A percentile compares a stretch with the other conserved stretches of the same genome.
Evolutionary conservation across 2,888 invertebrate species (phyloP).

Genomic region (Lasioglossum villosulum): DNA sequence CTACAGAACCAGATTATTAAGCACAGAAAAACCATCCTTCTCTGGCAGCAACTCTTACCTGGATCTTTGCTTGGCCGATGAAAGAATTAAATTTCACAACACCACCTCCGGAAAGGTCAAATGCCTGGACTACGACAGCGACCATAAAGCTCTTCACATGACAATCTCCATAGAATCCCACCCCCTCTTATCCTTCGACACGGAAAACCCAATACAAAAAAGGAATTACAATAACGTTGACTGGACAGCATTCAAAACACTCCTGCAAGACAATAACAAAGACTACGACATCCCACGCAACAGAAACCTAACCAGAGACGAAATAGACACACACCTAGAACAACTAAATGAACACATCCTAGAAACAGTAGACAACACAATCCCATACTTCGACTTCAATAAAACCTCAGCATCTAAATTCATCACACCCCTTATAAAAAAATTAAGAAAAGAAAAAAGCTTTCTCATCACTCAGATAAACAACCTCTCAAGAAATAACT

Average conservation of each 20-base stretch:
- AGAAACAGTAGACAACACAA: not conserved
- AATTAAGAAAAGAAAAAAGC: constrained; percentile 8
- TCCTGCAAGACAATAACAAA: not conserved
- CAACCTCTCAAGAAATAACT: not conserved
- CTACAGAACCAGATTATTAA: too few species aligned
- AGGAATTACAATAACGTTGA: not conserved
- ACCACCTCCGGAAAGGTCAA: too few species aligned
- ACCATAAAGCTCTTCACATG: too few species aligned
- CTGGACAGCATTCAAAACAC: not conserved
- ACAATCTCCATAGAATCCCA: too few species aligned
- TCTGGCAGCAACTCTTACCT: too few species aligned
- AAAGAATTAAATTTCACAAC: too few species aligned
- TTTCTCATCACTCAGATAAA: not conserved
- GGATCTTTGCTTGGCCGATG: too few species aligned
- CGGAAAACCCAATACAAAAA: not conserved
- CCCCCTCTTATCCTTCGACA: too few species aligned
- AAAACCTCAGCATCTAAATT: not conserved
- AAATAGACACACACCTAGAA: constrained; percentile 8
- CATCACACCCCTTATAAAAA: not conserved
- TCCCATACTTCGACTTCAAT: not conserved
- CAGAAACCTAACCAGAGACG: constrained; percentile 8
- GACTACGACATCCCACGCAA: not conserved
- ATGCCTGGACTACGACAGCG: too few species aligned
- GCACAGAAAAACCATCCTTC: too few species aligned
- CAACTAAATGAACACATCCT: constrained; percentile 12